phyloP scores from a whole-genome alignment of 2,888 invertebrate genomes.

The Globia sparganii region DNA sequence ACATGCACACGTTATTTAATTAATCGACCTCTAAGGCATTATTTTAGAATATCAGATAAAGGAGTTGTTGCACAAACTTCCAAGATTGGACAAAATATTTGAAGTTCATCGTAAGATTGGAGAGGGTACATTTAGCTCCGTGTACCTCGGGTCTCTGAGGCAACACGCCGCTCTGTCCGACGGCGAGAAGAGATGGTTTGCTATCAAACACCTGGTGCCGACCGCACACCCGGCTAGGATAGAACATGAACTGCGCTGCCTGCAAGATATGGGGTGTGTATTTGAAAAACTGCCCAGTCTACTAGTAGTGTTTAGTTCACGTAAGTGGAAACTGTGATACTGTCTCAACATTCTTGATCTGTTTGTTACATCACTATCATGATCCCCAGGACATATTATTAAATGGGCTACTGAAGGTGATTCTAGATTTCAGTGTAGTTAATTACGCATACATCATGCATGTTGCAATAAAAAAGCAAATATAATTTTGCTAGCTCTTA shows the following conservation, averaged over 20 bases:
- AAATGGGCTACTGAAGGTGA: not conserved
- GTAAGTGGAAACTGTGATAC: not conserved
- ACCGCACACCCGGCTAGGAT: slow-evolving; percentile 96
- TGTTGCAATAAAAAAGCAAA: not conserved
- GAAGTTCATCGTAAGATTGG: slow-evolving; percentile 93
- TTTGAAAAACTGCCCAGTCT: not conserved
- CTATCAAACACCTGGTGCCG: slow-evolving; percentile 96
- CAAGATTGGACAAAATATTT: slow-evolving; percentile 91
- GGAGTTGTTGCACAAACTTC: slow-evolving; percentile 88
- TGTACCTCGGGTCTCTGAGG: slow-evolving; percentile 94
- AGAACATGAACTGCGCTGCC: slow-evolving; percentile 94
- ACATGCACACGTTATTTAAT: not conserved
- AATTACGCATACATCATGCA: not conserved
- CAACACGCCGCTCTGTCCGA: slow-evolving; percentile 81
- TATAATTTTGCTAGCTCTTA: not conserved
- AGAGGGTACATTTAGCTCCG: slow-evolving; percentile 96
- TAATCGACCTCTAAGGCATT: not conserved
- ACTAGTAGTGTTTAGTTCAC: not conserved
- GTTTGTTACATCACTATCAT: not conserved
- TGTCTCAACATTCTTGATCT: slow-evolving; percentile 1
- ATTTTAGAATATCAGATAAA: slow-evolving; percentile 83
- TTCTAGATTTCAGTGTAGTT: not conserved
- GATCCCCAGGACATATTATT: not conserved
- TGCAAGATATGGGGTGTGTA: slow-evolving; percentile 93
- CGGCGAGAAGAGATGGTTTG: slow-evolving; percentile 91